Evolutionary conservation across 2,797 vertebrate genomes (phyloP), one percentile per base, ranked within the genome.

Genomic region (Amphiprion clarkii): DNA sequence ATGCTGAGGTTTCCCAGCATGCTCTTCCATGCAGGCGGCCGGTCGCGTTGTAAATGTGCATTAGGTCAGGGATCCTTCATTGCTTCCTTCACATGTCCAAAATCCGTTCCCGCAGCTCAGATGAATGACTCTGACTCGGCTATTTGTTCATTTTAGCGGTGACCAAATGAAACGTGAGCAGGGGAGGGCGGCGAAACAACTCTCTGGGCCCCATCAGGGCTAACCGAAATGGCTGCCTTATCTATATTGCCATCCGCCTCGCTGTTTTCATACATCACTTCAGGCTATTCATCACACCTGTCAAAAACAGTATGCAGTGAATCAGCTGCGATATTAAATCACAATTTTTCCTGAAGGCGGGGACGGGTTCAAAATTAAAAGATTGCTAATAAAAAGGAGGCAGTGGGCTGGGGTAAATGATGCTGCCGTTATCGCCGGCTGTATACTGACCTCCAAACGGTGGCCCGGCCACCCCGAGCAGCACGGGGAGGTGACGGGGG

Each of bases 221-320:
- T 83, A 90, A 90, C 90, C 75, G 77, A 94, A 94, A 92, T 74
- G 82, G 87, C 88, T 85, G 90, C 93, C 93, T 94, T 95, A 95
- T 95, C 94, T 94, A 93, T 94, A 95, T 95, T 94, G 94, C 94
- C 94, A 93, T 95, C 94, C 91, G 92, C 92, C 92, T 93, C 83
- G 90, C 92, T 92, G 93, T 93, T 94, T 94, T 95, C 94, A 94
- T 94, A 94, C 94, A 94, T 95, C 94, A 95, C 93, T 92, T 92
- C 83, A 91, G 91, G 92, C 94, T 88, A 96, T 96, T 94, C 93
- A 95, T 95, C 95, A 94, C 82, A 52, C 69, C 90, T 94, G 92
- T 95, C 95, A 94, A 89, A 93, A 94, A 93, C 91, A 91, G 89
- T 94, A 93, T 92, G 90, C 90, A 90, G 92, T 90, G 93, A 93